Conservation (phyloP, 2,797 vertebrate genomes). For the Enteromius unitaeniatus region DNA sequence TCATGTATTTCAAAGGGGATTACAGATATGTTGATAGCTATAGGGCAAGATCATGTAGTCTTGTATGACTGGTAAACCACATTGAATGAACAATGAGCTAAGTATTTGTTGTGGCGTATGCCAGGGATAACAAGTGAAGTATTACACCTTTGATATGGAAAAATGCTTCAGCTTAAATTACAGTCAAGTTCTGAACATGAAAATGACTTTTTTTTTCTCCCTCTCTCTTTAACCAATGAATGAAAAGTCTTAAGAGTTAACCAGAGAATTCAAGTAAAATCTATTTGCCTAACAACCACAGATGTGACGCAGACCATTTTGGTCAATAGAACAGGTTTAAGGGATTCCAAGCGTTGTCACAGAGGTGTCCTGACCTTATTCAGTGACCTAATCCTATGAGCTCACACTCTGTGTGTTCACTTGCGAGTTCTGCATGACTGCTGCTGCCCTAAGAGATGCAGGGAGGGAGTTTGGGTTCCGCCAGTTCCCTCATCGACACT, state of each 20-base stretch:
- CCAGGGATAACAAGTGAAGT: conserved; percentile 42
- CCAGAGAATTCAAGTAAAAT: conserved; percentile 19
- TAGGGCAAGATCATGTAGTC: conserved; percentile 41
- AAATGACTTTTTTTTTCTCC: neutral
- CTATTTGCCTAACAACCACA: conserved; percentile 27
- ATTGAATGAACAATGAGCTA: conserved; percentile 51
- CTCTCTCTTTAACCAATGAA: neutral
- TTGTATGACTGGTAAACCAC: conserved; percentile 45
- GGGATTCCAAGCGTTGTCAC: conserved; percentile 24
- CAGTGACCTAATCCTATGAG: conserved; percentile 77
- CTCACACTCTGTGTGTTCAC: conserved; percentile 78
- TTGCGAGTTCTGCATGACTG: conserved; percentile 83
- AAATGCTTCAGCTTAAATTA: conserved; percentile 24
- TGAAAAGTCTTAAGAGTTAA: conserved; percentile 17
- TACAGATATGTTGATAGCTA: conserved; percentile 49
- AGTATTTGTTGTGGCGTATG: conserved; percentile 49
- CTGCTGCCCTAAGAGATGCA: conserved; percentile 78
- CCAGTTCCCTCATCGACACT: conserved; percentile 68
- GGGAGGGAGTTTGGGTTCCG: conserved; percentile 59
- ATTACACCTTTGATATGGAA: conserved; percentile 37
- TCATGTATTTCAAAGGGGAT: conserved; percentile 54
- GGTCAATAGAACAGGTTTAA: conserved; percentile 43
- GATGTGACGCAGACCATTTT: conserved; percentile 16
- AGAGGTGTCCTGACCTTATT: conserved; percentile 65
- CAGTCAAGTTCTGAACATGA: conserved; percentile 30